Conservation (phyloP, 53 echinoderm and acorn worm species). For the Astropecten irregularis region DNA sequence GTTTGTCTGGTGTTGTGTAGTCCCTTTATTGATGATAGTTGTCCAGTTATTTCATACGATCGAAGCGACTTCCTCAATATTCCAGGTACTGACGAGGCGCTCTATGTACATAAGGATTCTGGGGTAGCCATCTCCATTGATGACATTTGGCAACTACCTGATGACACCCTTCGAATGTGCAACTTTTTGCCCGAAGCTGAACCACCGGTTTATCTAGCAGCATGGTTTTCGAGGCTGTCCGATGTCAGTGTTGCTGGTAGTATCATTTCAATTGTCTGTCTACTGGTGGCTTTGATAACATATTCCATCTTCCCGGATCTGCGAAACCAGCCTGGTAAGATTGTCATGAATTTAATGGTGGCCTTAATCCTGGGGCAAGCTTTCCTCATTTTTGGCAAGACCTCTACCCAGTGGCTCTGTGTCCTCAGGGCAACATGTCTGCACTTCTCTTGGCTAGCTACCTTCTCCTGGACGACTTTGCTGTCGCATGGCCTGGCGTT, state of each 20-base stretch:
- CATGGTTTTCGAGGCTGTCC: neutral
- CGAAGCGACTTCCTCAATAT: neutral
- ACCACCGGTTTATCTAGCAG: neutral
- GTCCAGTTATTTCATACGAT: neutral
- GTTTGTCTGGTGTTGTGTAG: neutral
- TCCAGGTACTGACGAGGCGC: neutral
- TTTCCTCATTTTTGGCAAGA: neutral
- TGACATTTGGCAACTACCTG: conserved; percentile 26
- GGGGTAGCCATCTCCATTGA: neutral
- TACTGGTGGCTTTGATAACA: neutral
- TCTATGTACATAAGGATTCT: conserved; percentile 1
- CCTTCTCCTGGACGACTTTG: conserved; percentile 65
- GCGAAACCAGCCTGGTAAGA: conserved; percentile 12
- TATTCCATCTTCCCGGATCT: conserved; percentile 4
- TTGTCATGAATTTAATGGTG: conserved; percentile 8
- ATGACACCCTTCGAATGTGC: neutral
- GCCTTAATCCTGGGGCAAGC: conserved; percentile 4
- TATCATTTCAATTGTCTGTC: neutral
- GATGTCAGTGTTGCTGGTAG: conserved; percentile 5
- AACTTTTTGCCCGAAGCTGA: neutral
- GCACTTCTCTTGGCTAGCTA: conserved; percentile 57
- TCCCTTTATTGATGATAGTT: neutral
- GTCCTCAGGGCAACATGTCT: conserved; percentile 22
- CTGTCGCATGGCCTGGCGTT: conserved; percentile 18
- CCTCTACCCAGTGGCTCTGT: conserved; percentile 14